Evolutionary conservation across 2,797 vertebrate species (phyloP).

Genomic region (Argentina silus): DNA sequence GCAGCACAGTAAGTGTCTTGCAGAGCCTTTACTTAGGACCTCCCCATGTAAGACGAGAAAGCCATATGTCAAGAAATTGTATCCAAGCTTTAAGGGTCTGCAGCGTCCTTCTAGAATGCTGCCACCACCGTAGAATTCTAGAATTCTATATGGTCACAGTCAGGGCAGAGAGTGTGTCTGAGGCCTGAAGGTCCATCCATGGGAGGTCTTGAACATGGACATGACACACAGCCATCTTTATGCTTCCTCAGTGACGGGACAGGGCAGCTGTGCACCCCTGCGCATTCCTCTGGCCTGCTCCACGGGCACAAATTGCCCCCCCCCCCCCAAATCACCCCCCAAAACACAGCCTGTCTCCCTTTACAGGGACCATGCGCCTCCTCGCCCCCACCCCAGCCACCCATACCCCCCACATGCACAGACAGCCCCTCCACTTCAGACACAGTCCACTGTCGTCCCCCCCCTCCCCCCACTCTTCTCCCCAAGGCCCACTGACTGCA

Average conservation of each 20-base stretch:
- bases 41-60: not conserved
- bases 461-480: no score
- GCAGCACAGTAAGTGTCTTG: not conserved
- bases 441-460: constrained; percentile 1
- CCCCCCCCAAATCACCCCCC: constrained; percentile 27
- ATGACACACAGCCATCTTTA: constrained; percentile 68
- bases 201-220: constrained; percentile 64
- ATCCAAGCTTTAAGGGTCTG: not conserved
- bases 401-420: not conserved
- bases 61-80: constrained; percentile 2
- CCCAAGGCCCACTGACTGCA: constrained; percentile 42
- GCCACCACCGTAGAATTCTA: no score
- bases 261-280: constrained; percentile 76
- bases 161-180: constrained; percentile 20
- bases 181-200: constrained; percentile 30
- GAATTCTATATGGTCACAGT: not conserved
- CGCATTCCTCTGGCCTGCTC: constrained; percentile 72
- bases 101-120: not conserved
- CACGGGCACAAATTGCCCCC: constrained; percentile 39
- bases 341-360: constrained; percentile 52
- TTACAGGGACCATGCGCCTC: constrained; percentile 51
- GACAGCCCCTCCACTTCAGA: constrained; percentile 23
- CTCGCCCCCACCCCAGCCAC: not conserved
- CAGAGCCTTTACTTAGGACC: not conserved
- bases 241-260: constrained; percentile 71